These are phyloP conservation scores for Zophobas morio DNA, from an alignment of 1,140 invertebrate species.

Conservation along the genomic window DNA sequence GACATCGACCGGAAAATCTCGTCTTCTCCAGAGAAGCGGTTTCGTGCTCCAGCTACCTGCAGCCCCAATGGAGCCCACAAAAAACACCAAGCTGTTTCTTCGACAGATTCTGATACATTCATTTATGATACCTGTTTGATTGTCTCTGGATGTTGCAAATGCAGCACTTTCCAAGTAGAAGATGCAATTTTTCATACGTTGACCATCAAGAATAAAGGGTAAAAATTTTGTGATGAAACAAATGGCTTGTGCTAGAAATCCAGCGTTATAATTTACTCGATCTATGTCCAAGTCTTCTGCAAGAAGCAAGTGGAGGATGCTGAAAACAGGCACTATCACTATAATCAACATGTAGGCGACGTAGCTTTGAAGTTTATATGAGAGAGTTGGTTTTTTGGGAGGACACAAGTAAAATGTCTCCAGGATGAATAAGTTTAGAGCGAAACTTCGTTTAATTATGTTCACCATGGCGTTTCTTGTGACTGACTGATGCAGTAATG, in stretches of 20 bases:
- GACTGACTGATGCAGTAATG: no score
- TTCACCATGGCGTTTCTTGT: no score
- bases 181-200: background rate
- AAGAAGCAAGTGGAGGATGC: background rate
- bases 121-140: constrained; percentile 3
- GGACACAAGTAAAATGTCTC: no score
- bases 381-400: no score
- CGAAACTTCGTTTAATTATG: no score
- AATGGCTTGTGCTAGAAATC: background rate
- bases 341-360: background rate
- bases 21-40: background rate
- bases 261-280: background rate
- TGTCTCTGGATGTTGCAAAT: background rate
- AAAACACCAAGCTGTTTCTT: background rate
- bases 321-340: background rate
- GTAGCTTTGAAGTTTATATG: background rate
- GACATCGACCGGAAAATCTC: background rate
- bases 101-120: background rate
- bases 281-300: background rate
- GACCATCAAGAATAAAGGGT: background rate
- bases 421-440: no score
- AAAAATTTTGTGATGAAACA: background rate
- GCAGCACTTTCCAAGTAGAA: background rate
- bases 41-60: background rate
- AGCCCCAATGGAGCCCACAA: background rate